Percentiles rank a stretch among this genome's conserved stretches.
These are phyloP conservation scores for Aspidiotus destructor DNA, from an alignment of 2,888 invertebrate genomes.

Conservation along the genomic window DNA sequence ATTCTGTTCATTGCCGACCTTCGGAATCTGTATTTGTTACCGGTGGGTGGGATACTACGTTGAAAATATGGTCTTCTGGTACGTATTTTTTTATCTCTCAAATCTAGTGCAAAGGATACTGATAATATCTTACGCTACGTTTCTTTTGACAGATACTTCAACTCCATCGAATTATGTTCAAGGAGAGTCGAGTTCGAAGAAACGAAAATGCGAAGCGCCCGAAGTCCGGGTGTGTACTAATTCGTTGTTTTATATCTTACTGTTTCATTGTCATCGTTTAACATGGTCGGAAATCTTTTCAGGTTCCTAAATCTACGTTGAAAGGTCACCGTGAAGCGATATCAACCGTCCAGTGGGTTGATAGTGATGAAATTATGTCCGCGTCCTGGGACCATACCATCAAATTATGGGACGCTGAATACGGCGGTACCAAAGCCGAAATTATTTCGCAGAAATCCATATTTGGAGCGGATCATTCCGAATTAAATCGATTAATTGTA, in stretches of 20 bases:
- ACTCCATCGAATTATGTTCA: constrained; percentile 23
- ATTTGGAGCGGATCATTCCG: constrained; percentile 75
- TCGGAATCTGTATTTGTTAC: constrained; percentile 61
- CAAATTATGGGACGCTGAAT: constrained; percentile 84
- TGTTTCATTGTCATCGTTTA: neutral
- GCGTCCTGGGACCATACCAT: constrained; percentile 94
- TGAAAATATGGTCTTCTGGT: constrained; percentile 84
- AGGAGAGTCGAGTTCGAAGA: constrained; percentile 30
- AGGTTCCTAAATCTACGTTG: constrained; percentile 75
- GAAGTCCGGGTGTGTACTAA: constrained; percentile 23
- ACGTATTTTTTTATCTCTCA: constrained; percentile 36
- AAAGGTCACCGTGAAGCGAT: constrained; percentile 89
- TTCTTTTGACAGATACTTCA: constrained; percentile 12
- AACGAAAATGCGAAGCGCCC: constrained; percentile 28
- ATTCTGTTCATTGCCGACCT: constrained; percentile 69
- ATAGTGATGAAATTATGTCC: constrained; percentile 65
- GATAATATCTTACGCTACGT: neutral
- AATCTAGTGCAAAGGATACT: neutral
- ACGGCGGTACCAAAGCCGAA: constrained; percentile 72
- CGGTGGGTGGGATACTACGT: constrained; percentile 84
- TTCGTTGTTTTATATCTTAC: neutral
- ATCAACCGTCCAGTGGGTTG: constrained; percentile 72
- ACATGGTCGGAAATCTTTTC: constrained; percentile 24
- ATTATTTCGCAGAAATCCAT: constrained; percentile 81
- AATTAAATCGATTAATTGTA: constrained; percentile 60